Conservation (phyloP, 2,797 vertebrate genomes). For the Nasua narica region DNA sequence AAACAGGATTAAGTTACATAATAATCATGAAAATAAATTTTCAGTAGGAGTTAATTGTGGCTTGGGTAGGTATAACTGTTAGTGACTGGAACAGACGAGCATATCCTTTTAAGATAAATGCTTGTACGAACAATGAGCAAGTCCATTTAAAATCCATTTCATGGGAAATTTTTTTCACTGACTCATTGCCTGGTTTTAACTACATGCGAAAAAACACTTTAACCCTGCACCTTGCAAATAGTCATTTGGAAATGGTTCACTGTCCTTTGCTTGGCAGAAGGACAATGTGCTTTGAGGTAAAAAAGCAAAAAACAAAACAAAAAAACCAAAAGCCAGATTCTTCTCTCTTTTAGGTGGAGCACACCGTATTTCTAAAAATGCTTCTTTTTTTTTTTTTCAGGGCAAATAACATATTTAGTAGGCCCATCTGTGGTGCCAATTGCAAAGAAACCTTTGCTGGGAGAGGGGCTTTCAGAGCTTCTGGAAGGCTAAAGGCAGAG, state of each 20-base stretch:
- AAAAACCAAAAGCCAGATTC: not conserved
- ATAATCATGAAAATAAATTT: slow-evolving; percentile 77
- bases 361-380: not conserved
- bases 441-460: not conserved
- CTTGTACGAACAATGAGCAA: slow-evolving; percentile 77
- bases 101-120: slow-evolving; percentile 72
- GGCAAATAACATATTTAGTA: not conserved
- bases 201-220: slow-evolving; percentile 29
- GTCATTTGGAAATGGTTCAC: not conserved
- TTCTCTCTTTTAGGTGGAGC: not conserved
- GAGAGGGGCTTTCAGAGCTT: slow-evolving; percentile 19
- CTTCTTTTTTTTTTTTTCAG: slow-evolving; percentile 3
- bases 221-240: slow-evolving; percentile 13
- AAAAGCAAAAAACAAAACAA: not conserved
- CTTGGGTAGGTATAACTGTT: slow-evolving; percentile 75
- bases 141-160: slow-evolving; percentile 78
- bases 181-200: slow-evolving; percentile 70
- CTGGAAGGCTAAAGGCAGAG: not conserved
- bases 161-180: slow-evolving; percentile 62
- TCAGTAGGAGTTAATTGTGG: slow-evolving; percentile 65
- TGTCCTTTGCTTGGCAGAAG: slow-evolving; percentile 34
- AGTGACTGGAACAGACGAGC: slow-evolving; percentile 76
- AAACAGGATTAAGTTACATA: slow-evolving; percentile 72
- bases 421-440: not conserved
- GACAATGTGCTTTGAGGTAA: not conserved